Evolutionary conservation across 2,113 vertebrate genomes (phyloP).

Genomic region (Ia io): DNA sequence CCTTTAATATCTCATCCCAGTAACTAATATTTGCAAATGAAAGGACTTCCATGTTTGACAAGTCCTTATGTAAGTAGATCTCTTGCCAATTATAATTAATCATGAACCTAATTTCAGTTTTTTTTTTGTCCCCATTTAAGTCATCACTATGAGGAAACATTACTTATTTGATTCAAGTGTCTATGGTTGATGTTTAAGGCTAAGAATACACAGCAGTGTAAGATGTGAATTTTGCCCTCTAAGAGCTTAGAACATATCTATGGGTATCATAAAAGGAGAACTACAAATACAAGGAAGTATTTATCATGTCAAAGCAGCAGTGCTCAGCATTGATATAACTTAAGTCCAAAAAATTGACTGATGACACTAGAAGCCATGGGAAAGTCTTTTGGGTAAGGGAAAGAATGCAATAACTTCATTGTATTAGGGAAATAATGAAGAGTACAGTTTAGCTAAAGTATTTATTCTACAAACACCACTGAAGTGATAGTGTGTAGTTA

Average conservation of each 20-base stretch:
- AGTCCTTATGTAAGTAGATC: background rate
- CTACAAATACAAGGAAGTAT: background rate
- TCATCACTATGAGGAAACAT: background rate
- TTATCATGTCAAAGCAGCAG: background rate
- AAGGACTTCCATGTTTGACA: slow-evolving; percentile 17
- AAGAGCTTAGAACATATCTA: background rate
- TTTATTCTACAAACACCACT: slow-evolving; percentile 37
- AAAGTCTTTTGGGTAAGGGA: background rate
- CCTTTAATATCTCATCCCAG: slow-evolving; percentile 13
- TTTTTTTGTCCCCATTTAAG: background rate
- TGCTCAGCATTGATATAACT: background rate
- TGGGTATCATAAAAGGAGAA: background rate
- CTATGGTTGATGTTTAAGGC: background rate
- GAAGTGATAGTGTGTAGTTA: background rate
- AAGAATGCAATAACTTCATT: background rate
- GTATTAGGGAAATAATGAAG: slow-evolving; percentile 31
- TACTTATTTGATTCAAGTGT: background rate
- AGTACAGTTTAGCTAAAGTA: slow-evolving; percentile 11
- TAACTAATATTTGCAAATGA: slow-evolving; percentile 40
- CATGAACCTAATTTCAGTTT: slow-evolving; percentile 23
- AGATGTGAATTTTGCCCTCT: background rate
- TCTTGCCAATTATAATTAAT: slow-evolving; percentile 39
- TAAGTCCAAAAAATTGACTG: background rate
- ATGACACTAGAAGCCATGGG: background rate
- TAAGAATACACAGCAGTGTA: background rate